phyloP scores from a whole-genome alignment of 2,113 vertebrate genomes.

The Corythaixoides concolor region DNA sequence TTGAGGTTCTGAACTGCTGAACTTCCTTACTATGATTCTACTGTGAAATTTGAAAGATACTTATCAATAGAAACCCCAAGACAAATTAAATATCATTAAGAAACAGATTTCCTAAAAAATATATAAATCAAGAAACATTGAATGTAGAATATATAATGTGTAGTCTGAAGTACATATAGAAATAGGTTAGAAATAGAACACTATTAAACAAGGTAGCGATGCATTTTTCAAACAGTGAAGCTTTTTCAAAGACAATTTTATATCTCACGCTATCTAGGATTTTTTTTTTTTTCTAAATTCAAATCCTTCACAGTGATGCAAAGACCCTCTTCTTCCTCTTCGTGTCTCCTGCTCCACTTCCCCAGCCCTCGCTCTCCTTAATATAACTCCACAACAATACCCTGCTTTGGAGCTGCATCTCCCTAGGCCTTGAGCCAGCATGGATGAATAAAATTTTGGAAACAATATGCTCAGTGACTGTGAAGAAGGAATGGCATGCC shows the following conservation, averaged over 20 bases:
- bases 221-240: not conserved
- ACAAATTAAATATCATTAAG: not conserved
- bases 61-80: not conserved
- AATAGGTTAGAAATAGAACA: not conserved
- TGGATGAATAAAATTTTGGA: not conserved
- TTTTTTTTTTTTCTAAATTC: not conserved
- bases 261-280: not conserved
- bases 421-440: slow-evolving; percentile 29
- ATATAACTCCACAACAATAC: not conserved
- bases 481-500: not conserved
- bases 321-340: not conserved
- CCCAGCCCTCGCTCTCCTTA: not conserved
- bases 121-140: not conserved
- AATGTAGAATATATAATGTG: not conserved
- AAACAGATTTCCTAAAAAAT: not conserved
- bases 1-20: not conserved
- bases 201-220: not conserved
- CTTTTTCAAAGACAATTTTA: not conserved
- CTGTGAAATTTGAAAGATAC: not conserved
- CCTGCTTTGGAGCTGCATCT: not conserved
- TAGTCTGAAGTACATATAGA: not conserved
- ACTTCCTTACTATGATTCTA: not conserved
- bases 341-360: not conserved
- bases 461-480: slow-evolving; percentile 10
- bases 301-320: not conserved